A percentile compares a stretch with the other conserved stretches of the same genome.
Conservation (phyloP, 2,888 invertebrate species). For the Rapana venosa region DNA sequence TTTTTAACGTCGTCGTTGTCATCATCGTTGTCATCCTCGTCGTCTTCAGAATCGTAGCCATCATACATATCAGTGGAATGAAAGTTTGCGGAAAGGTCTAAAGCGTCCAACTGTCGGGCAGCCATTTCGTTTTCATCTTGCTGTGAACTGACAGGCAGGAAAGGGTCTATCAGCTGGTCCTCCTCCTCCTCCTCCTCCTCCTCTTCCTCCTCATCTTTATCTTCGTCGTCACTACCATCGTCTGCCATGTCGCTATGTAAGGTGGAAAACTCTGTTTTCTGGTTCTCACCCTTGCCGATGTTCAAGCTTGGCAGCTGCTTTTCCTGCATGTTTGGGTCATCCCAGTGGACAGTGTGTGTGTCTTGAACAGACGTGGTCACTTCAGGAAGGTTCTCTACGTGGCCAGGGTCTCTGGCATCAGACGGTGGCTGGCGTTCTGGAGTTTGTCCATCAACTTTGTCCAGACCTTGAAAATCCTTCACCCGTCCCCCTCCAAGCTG, state of each 20-base stretch:
- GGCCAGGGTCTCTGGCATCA: background rate
- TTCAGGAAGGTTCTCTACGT: background rate
- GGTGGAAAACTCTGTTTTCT: background rate
- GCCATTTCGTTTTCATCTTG: background rate
- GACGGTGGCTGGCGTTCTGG: background rate
- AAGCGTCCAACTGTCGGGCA: background rate
- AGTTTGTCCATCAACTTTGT: background rate
- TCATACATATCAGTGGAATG: background rate
- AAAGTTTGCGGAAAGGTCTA: background rate
- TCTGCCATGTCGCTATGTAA: background rate
- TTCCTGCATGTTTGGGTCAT: background rate
- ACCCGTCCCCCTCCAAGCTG: no score
- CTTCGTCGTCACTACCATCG: background rate
- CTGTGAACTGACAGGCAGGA: background rate
- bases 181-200: background rate
- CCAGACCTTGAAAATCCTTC: no score
- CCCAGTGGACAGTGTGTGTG: background rate
- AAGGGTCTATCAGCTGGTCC: background rate
- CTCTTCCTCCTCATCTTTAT: background rate
- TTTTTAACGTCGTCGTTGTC: background rate
- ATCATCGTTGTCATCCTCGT: background rate
- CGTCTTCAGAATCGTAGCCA: background rate
- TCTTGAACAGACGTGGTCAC: no score
- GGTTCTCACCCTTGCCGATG: background rate
- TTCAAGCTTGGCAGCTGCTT: background rate